Percentiles rank a stretch among this genome's conserved stretches.
These are phyloP conservation scores for Ctenochaetus hawaiiensis DNA, from an alignment of 2,797 vertebrate species.

Conservation along the genomic window DNA sequence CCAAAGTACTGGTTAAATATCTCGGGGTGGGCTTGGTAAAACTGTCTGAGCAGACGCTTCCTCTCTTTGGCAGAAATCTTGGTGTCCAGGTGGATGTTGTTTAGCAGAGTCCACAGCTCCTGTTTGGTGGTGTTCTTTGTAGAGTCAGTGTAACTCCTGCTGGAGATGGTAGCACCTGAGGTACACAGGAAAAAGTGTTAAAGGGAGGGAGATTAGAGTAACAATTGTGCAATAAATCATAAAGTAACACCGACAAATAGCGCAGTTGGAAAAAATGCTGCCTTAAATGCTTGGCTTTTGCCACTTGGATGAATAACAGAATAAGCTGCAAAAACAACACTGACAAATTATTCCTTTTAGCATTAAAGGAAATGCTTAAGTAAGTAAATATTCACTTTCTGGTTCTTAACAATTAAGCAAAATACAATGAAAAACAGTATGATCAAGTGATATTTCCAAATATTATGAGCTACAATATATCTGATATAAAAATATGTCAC, in stretches of 20 bases:
- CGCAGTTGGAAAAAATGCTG: neutral
- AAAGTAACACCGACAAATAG: neutral
- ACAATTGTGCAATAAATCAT: neutral
- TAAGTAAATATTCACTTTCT: too few relatives aligned
- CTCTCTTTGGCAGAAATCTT: constrained; percentile 90
- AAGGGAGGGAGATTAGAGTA: neutral
- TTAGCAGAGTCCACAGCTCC: constrained; percentile 88
- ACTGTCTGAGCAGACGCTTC: constrained; percentile 89
- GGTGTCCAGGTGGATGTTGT: constrained; percentile 89
- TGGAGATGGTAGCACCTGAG: constrained; percentile 85
- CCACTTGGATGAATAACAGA: neutral
- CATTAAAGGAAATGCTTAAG: too few relatives aligned
- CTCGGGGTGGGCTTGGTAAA: constrained; percentile 91
- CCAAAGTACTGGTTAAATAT: constrained; percentile 95
- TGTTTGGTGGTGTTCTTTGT: constrained; percentile 86
- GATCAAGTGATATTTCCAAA: too few relatives aligned
- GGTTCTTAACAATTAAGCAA: too few relatives aligned
- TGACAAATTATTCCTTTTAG: too few relatives aligned
- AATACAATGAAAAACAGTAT: too few relatives aligned
- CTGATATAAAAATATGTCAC: too few relatives aligned
- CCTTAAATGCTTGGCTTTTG: neutral
- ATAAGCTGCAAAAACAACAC: too few relatives aligned
- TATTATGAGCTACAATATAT: too few relatives aligned
- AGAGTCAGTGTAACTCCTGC: constrained; percentile 71
- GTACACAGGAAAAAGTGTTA: neutral